Percentiles rank a stretch among this genome's conserved stretches.
Evolutionary conservation across 2,113 vertebrate species (phyloP).

Genomic region (Rallus limicola): DNA sequence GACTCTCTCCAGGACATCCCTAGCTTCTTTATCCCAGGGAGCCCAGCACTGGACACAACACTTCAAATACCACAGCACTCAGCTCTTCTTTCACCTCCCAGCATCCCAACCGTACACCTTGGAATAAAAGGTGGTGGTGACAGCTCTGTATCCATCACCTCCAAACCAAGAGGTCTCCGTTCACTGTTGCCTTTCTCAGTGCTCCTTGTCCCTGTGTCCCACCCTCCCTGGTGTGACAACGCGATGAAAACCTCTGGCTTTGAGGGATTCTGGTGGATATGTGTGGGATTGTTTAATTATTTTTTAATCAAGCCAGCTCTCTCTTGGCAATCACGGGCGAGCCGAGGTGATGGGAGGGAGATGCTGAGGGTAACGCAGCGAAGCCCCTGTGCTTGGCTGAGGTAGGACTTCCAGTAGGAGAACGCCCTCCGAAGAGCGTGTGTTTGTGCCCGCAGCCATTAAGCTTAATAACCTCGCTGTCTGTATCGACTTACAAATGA

Average conservation of each 20-base stretch:
- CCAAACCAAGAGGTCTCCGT: not conserved
- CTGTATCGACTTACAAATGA: slow-evolving; percentile 51
- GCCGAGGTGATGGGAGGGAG: not conserved
- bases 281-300: not conserved
- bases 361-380: not conserved
- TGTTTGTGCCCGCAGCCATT: slow-evolving; percentile 33
- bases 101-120: not conserved
- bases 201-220: not conserved
- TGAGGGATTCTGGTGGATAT: not conserved
- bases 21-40: no score
- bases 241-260: accelerated
- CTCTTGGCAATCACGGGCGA: not conserved
- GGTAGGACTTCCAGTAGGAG: slow-evolving; percentile 10
- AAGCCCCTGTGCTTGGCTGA: not conserved
- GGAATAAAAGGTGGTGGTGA: not conserved
- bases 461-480: slow-evolving; percentile 36
- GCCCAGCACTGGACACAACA: no score
- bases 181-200: not conserved
- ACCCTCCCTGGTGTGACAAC: accelerated
- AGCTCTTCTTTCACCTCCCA: not conserved
- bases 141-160: not conserved
- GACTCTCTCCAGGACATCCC: no score
- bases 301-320: not conserved
- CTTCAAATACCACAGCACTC: not conserved
- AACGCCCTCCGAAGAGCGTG: slow-evolving; percentile 4